These are phyloP conservation scores for Stegastes partitus DNA, from an alignment of 2,113 vertebrate genomes.

Conservation along the genomic window DNA sequence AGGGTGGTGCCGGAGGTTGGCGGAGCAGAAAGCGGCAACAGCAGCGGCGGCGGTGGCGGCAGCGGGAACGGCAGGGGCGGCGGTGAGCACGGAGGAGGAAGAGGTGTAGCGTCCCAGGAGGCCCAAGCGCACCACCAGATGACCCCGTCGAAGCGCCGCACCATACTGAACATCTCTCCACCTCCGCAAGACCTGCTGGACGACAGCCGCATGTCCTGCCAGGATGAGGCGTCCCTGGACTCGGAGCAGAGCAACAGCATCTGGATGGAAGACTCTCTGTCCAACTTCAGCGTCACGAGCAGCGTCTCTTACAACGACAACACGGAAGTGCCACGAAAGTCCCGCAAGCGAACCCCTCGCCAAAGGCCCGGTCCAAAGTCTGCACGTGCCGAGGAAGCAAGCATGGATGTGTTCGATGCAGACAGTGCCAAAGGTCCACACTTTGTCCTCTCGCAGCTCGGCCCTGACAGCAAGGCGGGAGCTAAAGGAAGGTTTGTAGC, in stretches of 20 bases:
- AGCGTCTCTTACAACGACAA: conserved; percentile 98
- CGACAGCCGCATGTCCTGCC: conserved; percentile 97
- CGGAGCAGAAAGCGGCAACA: conserved; percentile 63
- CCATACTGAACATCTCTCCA: conserved; percentile 97
- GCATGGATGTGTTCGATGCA: conserved; percentile 98
- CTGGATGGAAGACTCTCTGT: conserved; percentile 98
- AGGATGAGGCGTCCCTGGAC: conserved; percentile 91
- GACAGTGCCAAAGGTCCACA: conserved; percentile 99
- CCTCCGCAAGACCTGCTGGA: conserved; percentile 98
- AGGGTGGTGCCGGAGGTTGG: conserved; percentile 85
- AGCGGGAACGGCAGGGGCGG: conserved; percentile 48
- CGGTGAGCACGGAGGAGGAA: conserved; percentile 69
- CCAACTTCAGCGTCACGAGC: conserved; percentile 98
- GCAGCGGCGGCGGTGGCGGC: conserved; percentile 37
- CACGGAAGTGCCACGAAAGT: conserved; percentile 98
- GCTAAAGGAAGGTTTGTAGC: conserved; percentile 90
- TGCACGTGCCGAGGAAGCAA: conserved; percentile 88
- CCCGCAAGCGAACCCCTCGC: conserved; percentile 96
- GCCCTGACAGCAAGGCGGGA: conserved; percentile 94
- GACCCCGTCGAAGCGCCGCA: conserved; percentile 93
- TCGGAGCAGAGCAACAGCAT: conserved; percentile 99
- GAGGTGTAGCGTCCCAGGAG: conserved; percentile 86
- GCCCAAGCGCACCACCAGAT: conserved; percentile 89
- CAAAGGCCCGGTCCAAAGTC: conserved; percentile 96
- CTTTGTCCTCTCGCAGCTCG: conserved; percentile 98